phyloP scores from a whole-genome alignment of 2,113 vertebrate genomes.

The Bos indicus region DNA sequence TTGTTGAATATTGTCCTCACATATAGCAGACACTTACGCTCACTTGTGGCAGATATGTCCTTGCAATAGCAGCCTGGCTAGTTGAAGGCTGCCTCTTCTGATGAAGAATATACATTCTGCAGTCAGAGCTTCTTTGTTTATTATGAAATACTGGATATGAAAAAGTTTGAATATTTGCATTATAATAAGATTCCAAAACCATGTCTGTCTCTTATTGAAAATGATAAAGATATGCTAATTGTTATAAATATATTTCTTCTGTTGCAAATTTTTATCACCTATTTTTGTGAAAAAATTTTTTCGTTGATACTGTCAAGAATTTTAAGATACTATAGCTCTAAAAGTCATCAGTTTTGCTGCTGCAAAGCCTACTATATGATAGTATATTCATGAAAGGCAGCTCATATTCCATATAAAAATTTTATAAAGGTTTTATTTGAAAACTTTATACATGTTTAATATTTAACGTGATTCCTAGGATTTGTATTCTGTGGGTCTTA shows the following conservation, averaged over 20 bases:
- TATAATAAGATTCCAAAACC: not conserved
- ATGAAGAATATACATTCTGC: not conserved
- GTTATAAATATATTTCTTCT: not conserved
- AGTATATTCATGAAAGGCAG: not conserved
- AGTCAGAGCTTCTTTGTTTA: not conserved
- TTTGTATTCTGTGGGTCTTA: not conserved
- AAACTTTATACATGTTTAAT: not conserved
- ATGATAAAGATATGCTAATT: not conserved
- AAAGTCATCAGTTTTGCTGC: not conserved
- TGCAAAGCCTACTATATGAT: not conserved
- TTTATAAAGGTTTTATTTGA: not conserved
- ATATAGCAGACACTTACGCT: not conserved
- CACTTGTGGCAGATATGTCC: not conserved
- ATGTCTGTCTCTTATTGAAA: not conserved
- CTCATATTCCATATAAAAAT: not conserved
- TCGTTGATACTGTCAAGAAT: not conserved
- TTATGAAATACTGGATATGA: not conserved
- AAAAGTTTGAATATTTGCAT: not conserved
- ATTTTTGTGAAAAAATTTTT: not conserved
- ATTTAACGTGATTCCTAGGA: not conserved
- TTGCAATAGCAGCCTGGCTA: not conserved
- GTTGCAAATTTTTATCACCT: not conserved
- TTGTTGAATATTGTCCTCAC: not conserved
- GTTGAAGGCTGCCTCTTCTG: not conserved
- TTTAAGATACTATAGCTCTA: not conserved